Base-by-base conservation (phyloP, 2,888 invertebrate genomes). In the Drosophila niveifrons region DNA sequence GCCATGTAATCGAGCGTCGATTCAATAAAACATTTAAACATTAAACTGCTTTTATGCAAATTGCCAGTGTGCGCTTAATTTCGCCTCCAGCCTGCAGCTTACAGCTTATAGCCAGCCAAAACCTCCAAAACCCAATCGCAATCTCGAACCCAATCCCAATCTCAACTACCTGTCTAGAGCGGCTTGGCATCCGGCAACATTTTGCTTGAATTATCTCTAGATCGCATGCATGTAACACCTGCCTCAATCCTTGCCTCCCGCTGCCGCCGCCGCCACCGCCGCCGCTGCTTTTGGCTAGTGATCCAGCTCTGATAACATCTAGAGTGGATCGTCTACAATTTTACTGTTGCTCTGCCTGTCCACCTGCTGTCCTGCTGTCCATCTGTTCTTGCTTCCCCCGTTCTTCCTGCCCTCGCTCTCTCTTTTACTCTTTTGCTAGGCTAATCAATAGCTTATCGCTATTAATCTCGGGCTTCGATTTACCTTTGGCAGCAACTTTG, bases 1-100 rank as follows among this genome's bases (percentile, higher is more conserved):
- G 28, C 50, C 66, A 31, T 72, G 87, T 87, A 84, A 89, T 82
- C 88, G 79, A 89, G 80, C 78, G 75, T 71, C 82, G 82, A 86
- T 83, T 90, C 90, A 88, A 88, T 88, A 90, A 89, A 85, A 85
- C 81, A 78, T 90, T 88, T 88, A 82, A 89, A 89, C 90, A 89
- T 90, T 89, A 90, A 90, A 89, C 89, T 88, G 89, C 89, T 89
- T 89, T 89, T 89, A 89, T 89, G 89, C 90, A 89, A 90, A 90
- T 90, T 80, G 78, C 78, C 82, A 82, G 83, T 83, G 79, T 81
- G 82, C 89, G 84, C 88, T 90, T 85, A 76, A 89, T 86, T 88
- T 88, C 68, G 56, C 44, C 13, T 39, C 39, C 13, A 41, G 15
- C 29, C 18, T 8, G 1, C 34, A 34, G 34, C 18, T 2, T 2